Percentiles rank a stretch among this genome's conserved stretches.
phyloP scores from a whole-genome alignment of 2,888 invertebrate species.

The Brassicogethes aeneus region DNA sequence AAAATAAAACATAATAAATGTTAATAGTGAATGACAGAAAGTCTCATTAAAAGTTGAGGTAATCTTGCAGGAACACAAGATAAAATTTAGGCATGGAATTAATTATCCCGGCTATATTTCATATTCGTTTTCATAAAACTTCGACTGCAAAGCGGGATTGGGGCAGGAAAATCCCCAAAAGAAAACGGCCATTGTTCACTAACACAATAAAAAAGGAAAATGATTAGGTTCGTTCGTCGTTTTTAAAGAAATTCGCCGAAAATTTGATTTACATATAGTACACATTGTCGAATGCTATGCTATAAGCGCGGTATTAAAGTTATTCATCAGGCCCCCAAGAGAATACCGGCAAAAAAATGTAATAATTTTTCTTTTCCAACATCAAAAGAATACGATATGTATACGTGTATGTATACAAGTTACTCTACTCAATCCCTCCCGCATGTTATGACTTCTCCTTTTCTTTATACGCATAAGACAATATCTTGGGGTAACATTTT shows the following conservation, averaged over 20 bases:
- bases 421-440: slow-evolving; percentile 8
- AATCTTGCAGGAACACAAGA: too few relatives aligned
- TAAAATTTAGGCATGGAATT: too few relatives aligned
- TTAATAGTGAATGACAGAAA: too few relatives aligned
- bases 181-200: neutral
- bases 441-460: too few relatives aligned
- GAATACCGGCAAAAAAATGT: slow-evolving; percentile 10
- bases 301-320: neutral
- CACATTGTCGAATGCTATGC: neutral
- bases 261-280: slow-evolving; percentile 5
- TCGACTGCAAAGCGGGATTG: too few relatives aligned
- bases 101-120: neutral
- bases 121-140: neutral
- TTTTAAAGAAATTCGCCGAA: slow-evolving; percentile 1
- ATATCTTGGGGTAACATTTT: too few relatives aligned
- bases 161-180: too few relatives aligned
- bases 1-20: too few relatives aligned
- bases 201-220: neutral
- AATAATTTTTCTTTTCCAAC: slow-evolving; percentile 8
- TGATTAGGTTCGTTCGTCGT: neutral
- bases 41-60: too few relatives aligned
- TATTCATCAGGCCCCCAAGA: neutral
- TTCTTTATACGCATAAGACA: too few relatives aligned
- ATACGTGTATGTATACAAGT: neutral
- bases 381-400: neutral